A percentile compares a stretch with the other conserved stretches of the same genome.
These are phyloP conservation scores for Corydoras sp. DNA, from an alignment of 2,113 vertebrate species.

Conservation along the genomic window DNA sequence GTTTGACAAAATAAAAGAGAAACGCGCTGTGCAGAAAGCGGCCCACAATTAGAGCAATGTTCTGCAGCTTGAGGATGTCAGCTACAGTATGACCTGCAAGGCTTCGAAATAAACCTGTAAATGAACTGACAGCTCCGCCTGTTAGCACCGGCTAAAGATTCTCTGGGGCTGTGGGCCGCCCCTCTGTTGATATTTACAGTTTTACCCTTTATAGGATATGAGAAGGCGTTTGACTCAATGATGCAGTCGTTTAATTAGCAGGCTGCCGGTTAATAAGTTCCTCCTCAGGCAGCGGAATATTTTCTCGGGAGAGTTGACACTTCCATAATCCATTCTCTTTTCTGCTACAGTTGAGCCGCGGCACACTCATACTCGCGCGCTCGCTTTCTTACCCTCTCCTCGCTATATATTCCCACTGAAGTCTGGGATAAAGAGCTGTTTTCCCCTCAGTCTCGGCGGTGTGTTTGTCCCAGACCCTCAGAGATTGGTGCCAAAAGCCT, in stretches of 20 bases:
- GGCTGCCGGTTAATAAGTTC: slow-evolving; percentile 58
- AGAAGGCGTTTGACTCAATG: slow-evolving; percentile 53
- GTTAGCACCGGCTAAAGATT: slow-evolving; percentile 12
- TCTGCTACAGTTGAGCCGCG: slow-evolving; percentile 30
- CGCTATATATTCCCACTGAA: slow-evolving; percentile 69
- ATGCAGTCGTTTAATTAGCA: slow-evolving; percentile 58
- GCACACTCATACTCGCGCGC: slow-evolving; percentile 14
- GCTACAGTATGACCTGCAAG: slow-evolving; percentile 6
- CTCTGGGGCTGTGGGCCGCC: slow-evolving; percentile 9
- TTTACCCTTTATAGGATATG: slow-evolving; percentile 47
- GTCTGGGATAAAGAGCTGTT: slow-evolving; percentile 68
- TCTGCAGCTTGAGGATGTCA: slow-evolving; percentile 23
- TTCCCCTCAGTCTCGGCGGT: slow-evolving; percentile 50
- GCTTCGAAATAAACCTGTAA: slow-evolving; percentile 25
- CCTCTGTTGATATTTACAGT: slow-evolving; percentile 34
- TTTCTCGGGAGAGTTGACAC: slow-evolving; percentile 47
- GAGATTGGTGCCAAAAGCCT: slow-evolving; percentile 52
- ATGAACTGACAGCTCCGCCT: slow-evolving; percentile 22
- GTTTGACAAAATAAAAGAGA: slow-evolving; percentile 47
- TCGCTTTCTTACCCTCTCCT: slow-evolving; percentile 15
- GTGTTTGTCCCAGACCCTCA: slow-evolving; percentile 64
- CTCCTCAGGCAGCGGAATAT: slow-evolving; percentile 40
- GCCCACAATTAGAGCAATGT: slow-evolving; percentile 1
- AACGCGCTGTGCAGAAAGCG: slow-evolving; percentile 17
- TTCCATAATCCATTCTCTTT: slow-evolving; percentile 50